Evolutionary conservation across 2,888 invertebrate genomes (phyloP).

Genomic region (Tipula helvola): DNA sequence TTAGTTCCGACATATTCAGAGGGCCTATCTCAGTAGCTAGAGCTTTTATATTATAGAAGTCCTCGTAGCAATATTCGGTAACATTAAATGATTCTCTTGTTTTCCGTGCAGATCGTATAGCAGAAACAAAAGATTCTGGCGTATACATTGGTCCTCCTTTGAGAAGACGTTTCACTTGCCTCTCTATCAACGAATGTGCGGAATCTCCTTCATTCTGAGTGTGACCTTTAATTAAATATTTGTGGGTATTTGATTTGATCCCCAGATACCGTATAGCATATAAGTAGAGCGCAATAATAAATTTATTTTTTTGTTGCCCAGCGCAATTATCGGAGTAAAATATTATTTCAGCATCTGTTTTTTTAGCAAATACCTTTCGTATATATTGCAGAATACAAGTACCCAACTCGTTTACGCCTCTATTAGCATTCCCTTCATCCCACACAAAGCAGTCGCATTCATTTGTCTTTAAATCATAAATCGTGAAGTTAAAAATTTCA

Average conservation of each 20-base stretch:
- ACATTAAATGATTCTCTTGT: too few species aligned
- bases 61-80: conserved; percentile 7
- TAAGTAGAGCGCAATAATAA: too few species aligned
- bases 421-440: too few species aligned
- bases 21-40: conserved; percentile 12
- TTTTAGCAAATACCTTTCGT: too few species aligned
- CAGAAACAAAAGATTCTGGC: not conserved
- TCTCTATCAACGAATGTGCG: too few species aligned
- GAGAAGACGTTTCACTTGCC: not conserved
- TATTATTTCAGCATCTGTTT: too few species aligned
- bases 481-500: too few species aligned
- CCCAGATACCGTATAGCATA: not conserved
- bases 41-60: conserved; percentile 14
- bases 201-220: too few species aligned
- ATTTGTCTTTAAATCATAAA: too few species aligned
- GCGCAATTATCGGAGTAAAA: too few species aligned
- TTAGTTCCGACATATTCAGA: conserved; percentile 14
- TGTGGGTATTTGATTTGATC: not conserved
- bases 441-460: too few species aligned
- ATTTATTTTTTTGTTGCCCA: too few species aligned
- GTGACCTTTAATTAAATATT: not conserved
- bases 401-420: not conserved
- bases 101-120: not conserved
- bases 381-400: not conserved
- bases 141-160: not conserved